A percentile compares a stretch with the other conserved stretches of the same genome.
Conservation (phyloP, 2,113 vertebrate genomes). For the Sinocyclocheilus anshuiensis region DNA sequence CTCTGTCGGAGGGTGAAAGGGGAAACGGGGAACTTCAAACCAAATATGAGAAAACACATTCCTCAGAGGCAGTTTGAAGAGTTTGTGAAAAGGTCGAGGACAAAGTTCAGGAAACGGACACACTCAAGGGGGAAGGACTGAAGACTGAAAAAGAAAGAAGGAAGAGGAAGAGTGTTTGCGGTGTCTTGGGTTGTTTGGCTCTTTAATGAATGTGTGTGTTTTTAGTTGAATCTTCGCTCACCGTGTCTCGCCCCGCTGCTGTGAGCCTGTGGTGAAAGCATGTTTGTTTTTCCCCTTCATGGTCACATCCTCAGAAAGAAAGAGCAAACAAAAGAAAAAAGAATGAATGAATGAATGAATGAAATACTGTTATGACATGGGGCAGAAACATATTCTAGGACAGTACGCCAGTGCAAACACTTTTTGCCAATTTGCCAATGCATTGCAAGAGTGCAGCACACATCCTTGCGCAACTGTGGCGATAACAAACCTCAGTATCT, state of each 20-base stretch:
- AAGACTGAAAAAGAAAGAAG: background rate
- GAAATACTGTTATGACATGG: background rate
- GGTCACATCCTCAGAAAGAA: constrained; percentile 42
- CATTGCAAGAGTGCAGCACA: background rate
- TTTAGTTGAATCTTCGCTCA: constrained; percentile 18
- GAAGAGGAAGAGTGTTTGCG: background rate
- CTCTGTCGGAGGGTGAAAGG: constrained; percentile 28
- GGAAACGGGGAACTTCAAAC: constrained; percentile 38
- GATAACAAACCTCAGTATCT: background rate
- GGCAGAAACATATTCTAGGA: background rate
- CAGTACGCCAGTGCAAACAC: background rate
- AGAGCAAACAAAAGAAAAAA: constrained; percentile 10
- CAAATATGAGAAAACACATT: constrained; percentile 40
- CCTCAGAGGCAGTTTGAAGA: constrained; percentile 42
- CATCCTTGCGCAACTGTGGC: background rate
- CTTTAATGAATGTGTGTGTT: constrained; percentile 24
- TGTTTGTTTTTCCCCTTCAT: constrained; percentile 29
- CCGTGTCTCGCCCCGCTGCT: background rate
- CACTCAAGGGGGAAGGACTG: constrained; percentile 12
- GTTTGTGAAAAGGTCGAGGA: constrained; percentile 52
- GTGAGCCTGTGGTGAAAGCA: constrained; percentile 37
- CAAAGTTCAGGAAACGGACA: constrained; percentile 37
- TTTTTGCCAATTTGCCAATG: background rate
- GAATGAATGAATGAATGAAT: background rate
- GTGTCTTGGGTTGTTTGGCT: constrained; percentile 6